Percentiles rank a stretch among this genome's conserved stretches.
Evolutionary conservation across 2,113 vertebrate genomes (phyloP).

Genomic region (Hemicordylus capensis): DNA sequence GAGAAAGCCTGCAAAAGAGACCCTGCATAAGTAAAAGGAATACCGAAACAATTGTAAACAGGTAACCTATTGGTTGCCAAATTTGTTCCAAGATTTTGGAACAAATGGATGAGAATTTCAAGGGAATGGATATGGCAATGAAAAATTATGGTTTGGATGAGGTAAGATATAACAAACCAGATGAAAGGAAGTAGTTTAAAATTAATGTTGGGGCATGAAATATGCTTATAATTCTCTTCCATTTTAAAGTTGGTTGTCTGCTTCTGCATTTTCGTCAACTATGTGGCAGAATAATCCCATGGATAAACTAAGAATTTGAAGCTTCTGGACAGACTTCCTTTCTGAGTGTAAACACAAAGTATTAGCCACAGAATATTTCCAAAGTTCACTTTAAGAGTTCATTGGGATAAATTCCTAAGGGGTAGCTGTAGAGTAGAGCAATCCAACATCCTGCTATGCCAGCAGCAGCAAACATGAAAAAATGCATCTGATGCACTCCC

Average conservation of each 20-base stretch:
- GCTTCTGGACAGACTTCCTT: conserved; percentile 10
- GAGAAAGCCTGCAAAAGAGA: background rate
- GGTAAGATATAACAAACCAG: conserved; percentile 13
- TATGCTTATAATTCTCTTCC: conserved; percentile 22
- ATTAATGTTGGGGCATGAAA: conserved; percentile 23
- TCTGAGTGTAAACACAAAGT: background rate
- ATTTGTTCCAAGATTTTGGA: conserved; percentile 5
- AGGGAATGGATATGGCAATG: conserved; percentile 9
- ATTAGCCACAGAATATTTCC: background rate
- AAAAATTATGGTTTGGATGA: conserved; percentile 5
- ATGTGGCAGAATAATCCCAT: conserved; percentile 11
- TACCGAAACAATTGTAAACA: background rate
- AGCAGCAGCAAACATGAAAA: background rate
- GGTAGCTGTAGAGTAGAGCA: background rate
- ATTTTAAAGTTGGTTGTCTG: fast-evolving
- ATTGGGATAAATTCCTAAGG: background rate
- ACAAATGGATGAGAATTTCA: conserved; percentile 17
- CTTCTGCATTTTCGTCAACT: conserved; percentile 25
- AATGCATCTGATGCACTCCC: background rate
- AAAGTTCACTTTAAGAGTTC: conserved; percentile 12
- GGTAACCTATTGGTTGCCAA: fast-evolving
- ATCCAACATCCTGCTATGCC: background rate
- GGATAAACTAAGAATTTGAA: conserved; percentile 5
- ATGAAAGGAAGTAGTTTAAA: conserved; percentile 15
- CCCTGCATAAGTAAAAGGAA: background rate